Evolutionary conservation across 2,888 invertebrate species (phyloP), one percentile per base, ranked within the genome.

Genomic region (Pantelozetes paolii): DNA sequence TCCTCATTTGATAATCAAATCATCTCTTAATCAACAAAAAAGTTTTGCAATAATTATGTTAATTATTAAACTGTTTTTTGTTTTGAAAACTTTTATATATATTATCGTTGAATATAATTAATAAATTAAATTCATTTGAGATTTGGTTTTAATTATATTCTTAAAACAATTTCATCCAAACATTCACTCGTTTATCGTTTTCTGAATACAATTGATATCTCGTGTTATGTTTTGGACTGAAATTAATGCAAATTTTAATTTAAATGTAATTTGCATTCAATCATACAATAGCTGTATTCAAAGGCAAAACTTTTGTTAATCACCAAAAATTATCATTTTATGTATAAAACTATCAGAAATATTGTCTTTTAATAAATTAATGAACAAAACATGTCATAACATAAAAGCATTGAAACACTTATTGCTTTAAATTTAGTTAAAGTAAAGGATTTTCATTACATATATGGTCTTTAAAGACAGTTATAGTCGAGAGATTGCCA

Each of bases 321-420:
- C 18, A 45, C 5, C n/a, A 50, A 50, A 50, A 3, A 20, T 8
- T 20, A 20, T 50, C 20, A 50, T 5, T 50, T 5, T 20, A 20
- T 20, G n/a, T n/a, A 5, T 11, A 18, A 9, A 6, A 45, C 6
- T 20, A 6, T 50, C 11, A 20, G 5, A 23, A 23, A 20, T 50
- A n/a, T 50, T 5, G 50, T 50, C 50, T 50, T 50, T 20, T 20
- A 50, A 50, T 50, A 50, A 50, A 50, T 50, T n/a, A 50, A 20
- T 50, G 50, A 50, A 50, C 50, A 50, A 50, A 50, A n/a, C 45
- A 13, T 45, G 45, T 45, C 2, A 3, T 50, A n/a, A n/a, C n/a
- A 50, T 50, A 45, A 45, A 15, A 23, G 20, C 45, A 18, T 8
- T 20, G 1, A 2, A 50, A 5, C 50, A 50, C 50, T 50, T 50